phyloP scores from a whole-genome alignment of 2,888 invertebrate species.

The Temnothorax unifasciatus region DNA sequence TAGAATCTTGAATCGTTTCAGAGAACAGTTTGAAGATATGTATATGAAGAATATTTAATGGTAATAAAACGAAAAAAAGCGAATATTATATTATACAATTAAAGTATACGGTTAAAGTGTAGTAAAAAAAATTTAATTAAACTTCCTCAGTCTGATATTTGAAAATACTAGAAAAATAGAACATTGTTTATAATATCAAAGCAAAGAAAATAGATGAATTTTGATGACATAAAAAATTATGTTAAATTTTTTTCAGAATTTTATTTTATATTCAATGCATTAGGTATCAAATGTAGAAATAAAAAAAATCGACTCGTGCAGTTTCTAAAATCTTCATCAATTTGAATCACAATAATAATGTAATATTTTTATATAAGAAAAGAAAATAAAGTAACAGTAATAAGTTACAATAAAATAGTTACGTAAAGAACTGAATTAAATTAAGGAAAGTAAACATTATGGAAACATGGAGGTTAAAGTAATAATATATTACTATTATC shows the following conservation, averaged over 20 bases:
- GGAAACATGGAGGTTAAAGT: background rate
- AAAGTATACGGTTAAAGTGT: background rate
- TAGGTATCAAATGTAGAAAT: background rate
- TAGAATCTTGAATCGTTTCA: background rate
- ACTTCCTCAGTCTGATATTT: background rate
- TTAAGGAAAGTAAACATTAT: background rate
- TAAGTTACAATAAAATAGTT: background rate
- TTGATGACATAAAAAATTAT: background rate
- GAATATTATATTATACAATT: background rate
- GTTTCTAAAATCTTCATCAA: background rate
- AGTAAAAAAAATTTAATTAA: background rate
- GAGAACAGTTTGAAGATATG: background rate
- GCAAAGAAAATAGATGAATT: too few species aligned
- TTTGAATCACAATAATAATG: background rate
- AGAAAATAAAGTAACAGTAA: background rate
- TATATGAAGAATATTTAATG: background rate
- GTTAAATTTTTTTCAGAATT: background rate
- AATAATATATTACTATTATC: conserved; percentile 6
- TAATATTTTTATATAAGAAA: background rate
- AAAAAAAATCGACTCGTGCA: background rate
- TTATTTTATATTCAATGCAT: background rate
- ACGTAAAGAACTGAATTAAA: background rate
- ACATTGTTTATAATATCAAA: background rate
- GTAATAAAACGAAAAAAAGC: background rate
- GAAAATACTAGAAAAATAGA: background rate